phyloP scores from a whole-genome alignment of 2,797 vertebrate genomes.

The Alfaro cultratus region DNA sequence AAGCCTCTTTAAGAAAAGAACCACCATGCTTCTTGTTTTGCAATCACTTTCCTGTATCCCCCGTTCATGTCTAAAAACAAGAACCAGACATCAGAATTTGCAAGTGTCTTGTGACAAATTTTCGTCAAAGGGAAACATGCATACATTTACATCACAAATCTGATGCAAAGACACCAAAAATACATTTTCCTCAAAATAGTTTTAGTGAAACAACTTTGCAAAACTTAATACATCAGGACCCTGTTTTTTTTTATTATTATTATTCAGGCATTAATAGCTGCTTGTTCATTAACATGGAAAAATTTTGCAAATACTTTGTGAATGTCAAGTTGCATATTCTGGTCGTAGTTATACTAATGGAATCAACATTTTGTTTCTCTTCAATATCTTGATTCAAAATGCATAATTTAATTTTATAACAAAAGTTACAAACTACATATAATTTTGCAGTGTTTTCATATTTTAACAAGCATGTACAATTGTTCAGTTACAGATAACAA shows the following conservation, averaged over 20 bases:
- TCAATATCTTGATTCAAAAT: neutral
- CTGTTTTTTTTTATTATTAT: neutral
- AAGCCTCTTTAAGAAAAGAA: neutral
- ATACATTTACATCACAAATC: neutral
- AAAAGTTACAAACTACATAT: neutral
- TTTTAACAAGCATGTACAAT: constrained; percentile 24
- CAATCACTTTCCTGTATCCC: neutral
- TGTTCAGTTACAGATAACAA: constrained; percentile 3
- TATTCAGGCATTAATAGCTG: neutral
- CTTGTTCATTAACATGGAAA: neutral
- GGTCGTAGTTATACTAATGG: neutral
- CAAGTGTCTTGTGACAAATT: neutral
- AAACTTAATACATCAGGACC: neutral
- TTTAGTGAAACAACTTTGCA: neutral
- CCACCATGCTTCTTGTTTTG: neutral
- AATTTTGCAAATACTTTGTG: neutral
- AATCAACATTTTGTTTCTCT: neutral
- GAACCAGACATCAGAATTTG: neutral
- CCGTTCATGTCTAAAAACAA: neutral
- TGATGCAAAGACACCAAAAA: neutral
- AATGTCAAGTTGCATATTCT: neutral
- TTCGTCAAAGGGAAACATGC: neutral
- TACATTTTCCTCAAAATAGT: neutral
- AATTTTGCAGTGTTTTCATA: constrained; percentile 1
- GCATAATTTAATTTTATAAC: constrained; percentile 11